Base-by-base conservation (phyloP, 2,113 vertebrate genomes). In the Ophiodon elongatus region DNA sequence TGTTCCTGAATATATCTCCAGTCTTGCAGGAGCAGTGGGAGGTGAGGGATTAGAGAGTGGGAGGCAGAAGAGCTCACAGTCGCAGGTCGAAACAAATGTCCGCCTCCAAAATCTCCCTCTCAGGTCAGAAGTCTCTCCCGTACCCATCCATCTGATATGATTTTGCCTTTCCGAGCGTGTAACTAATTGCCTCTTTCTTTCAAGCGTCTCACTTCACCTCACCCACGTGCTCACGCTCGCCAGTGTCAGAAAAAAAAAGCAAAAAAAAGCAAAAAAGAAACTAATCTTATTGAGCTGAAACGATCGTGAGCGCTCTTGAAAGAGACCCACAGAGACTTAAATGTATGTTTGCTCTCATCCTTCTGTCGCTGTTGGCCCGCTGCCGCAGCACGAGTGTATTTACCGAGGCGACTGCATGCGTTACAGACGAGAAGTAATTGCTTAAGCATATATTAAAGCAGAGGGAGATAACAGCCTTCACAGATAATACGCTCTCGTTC, bases 31-130 rank as follows among this genome's bases (percentile, higher is more conserved):
- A 83, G 76, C 83, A 74, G 65, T 73, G 52, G 83, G 71, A 67
- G 83, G 39, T 75, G 76, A 71, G 62, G 69, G 66, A 81, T 70
- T 56, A 25, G 21, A 17, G 69, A 84, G 91, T 86, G 79, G 89
- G 91, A 90, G 83, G 85, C 35, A 60, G 85, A 74, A 33, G 82
- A 80, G 47, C 62, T 83, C 35, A 23, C 29, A 60, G 67, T 59
- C 43, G 56, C 66, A 33, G 70, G 73, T 81, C n/a, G 29, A 2
- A 35, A 63, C 73, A 47, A 76, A 83, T 21, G 72, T 67, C 83
- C 72, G 75, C 85, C 85, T 85, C 67, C 77, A 59, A 81, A 78
- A 76, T 72, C 77, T 19, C 70, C 64, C 67, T 77, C 68, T 73
- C 45, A 35, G 82, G 79, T 90, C 83, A 80, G 65, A 73, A 66